Conservation (phyloP, 2,113 vertebrate species). For the Hassar affinis region DNA sequence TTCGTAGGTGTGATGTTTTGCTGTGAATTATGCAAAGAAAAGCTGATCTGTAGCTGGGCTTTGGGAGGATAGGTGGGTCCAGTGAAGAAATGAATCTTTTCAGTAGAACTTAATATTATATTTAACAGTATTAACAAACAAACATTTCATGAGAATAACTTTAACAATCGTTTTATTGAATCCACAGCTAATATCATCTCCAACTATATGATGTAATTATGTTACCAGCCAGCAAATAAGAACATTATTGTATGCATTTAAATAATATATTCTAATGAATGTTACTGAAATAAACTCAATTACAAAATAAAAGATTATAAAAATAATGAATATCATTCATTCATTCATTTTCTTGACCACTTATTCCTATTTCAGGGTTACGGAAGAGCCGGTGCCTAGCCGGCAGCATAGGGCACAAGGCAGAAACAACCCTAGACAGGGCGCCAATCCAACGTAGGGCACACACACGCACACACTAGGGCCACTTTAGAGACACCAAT, state of each 20-base stretch:
- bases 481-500: too few species aligned
- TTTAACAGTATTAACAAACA: background rate
- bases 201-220: background rate
- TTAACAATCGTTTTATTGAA: background rate
- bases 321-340: background rate
- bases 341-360: too few species aligned
- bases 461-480: too few species aligned
- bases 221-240: background rate
- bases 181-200: background rate
- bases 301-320: background rate
- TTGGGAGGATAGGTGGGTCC: background rate
- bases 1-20: background rate
- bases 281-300: background rate
- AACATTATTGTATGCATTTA: background rate
- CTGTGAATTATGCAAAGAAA: background rate
- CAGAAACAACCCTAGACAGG: too few species aligned
- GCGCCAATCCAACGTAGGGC: too few species aligned
- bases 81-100: background rate
- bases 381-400: too few species aligned
- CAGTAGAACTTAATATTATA: background rate
- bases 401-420: too few species aligned
- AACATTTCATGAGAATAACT: background rate
- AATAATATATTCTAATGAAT: background rate
- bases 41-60: background rate
- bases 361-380: too few species aligned